A percentile compares a stretch with the other conserved stretches of the same genome.
Evolutionary conservation across 2,797 vertebrate genomes (phyloP).

Genomic region (Spondyliosoma cantharus): DNA sequence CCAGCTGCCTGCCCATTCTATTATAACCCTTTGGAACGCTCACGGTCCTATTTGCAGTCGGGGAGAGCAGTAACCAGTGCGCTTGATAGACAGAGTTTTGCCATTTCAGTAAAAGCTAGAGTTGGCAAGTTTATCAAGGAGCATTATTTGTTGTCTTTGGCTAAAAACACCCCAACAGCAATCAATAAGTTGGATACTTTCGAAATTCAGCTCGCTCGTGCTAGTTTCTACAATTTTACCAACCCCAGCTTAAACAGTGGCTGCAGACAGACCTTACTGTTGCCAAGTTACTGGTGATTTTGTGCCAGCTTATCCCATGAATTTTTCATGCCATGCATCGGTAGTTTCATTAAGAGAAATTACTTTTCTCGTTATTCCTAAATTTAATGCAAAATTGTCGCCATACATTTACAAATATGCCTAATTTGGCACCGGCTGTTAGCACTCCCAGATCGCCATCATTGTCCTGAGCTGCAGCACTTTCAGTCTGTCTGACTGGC

Average conservation of each 20-base stretch:
- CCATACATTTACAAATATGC: neutral
- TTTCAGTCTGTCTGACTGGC: conserved; percentile 42
- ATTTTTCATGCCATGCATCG: conserved; percentile 28
- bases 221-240: too few species aligned
- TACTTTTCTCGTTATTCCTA: neutral
- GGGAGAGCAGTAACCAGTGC: conserved; percentile 42
- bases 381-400: conserved; percentile 7
- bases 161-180: too few species aligned
- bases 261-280: neutral
- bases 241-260: too few species aligned
- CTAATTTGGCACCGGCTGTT: conserved; percentile 6
- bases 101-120: conserved; percentile 23
- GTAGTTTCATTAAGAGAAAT: conserved; percentile 12
- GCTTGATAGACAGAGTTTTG: conserved; percentile 31
- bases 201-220: too few species aligned
- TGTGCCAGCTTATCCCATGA: conserved; percentile 31
- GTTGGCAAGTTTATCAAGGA: too few species aligned
- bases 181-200: too few species aligned
- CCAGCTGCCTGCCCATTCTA: conserved; percentile 61
- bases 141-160: too few species aligned
- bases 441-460: conserved; percentile 9
- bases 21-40: conserved; percentile 57
- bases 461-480: conserved; percentile 10
- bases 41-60: conserved; percentile 52
- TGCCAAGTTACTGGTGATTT: conserved; percentile 31